Evolutionary conservation across 1,140 invertebrate species (phyloP).

Genomic region (Prorops nasuta): DNA sequence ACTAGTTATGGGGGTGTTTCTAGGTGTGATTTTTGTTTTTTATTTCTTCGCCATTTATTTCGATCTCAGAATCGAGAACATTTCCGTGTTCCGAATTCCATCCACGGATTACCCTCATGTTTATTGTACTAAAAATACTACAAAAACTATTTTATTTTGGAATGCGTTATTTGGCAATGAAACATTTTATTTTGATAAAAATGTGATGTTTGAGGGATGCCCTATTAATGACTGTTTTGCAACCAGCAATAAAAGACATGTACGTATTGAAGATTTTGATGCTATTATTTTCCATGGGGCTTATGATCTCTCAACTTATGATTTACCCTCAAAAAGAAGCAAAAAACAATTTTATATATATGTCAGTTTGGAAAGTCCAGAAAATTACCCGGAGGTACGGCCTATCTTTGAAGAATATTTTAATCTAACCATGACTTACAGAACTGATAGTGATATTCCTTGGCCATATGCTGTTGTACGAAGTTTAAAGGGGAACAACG

Average conservation of each 20-base stretch:
- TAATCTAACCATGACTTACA: constrained; percentile 68
- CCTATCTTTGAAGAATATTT: constrained; percentile 43
- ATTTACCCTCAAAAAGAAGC: constrained; percentile 22
- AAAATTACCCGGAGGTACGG: constrained; percentile 24
- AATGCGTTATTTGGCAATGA: constrained; percentile 32
- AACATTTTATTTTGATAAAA: constrained; percentile 34
- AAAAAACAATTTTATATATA: constrained; percentile 35
- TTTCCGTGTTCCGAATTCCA: neutral
- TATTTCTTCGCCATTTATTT: constrained; percentile 8
- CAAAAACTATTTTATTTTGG: constrained; percentile 38
- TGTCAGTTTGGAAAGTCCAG: constrained; percentile 39
- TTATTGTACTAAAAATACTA: neutral
- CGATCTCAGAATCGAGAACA: neutral
- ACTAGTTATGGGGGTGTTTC: too few species aligned
- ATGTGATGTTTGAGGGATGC: constrained; percentile 26
- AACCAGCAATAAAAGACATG: constrained; percentile 11
- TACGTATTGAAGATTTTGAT: constrained; percentile 26
- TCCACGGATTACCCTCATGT: neutral
- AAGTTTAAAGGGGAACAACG: constrained; percentile 25
- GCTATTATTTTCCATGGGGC: constrained; percentile 36
- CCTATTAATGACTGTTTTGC: constrained; percentile 28
- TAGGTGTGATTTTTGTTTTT: too few species aligned
- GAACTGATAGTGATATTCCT: constrained; percentile 63
- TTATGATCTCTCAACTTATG: constrained; percentile 17
- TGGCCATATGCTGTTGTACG: constrained; percentile 55